These are phyloP conservation scores for Linyphia triangularis DNA, from an alignment of 2,888 invertebrate genomes.

Conservation along the genomic window DNA sequence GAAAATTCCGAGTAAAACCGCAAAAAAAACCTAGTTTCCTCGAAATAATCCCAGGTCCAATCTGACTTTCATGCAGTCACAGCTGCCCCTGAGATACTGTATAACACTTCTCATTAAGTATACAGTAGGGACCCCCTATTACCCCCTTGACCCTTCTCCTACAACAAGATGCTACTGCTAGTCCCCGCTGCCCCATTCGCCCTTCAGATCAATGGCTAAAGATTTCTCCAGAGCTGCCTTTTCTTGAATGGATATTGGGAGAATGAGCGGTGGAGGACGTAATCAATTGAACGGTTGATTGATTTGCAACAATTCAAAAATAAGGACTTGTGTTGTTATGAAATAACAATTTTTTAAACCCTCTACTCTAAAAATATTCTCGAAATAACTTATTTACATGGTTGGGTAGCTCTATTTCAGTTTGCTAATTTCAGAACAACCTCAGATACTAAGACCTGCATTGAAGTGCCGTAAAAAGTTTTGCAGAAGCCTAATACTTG, in stretches of 20 bases:
- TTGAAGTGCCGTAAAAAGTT: no score
- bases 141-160: constrained; percentile 48
- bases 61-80: constrained; percentile 66
- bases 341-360: no score
- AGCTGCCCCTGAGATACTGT: constrained; percentile 65
- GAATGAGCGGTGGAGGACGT: background rate
- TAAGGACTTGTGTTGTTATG: no score
- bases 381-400: no score
- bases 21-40: constrained; percentile 1
- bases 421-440: no score
- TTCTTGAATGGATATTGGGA: background rate
- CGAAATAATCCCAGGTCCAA: constrained; percentile 50
- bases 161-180: background rate
- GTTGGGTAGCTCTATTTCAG: no score
- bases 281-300: background rate
- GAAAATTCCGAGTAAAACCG: background rate
- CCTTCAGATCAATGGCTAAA: constrained; percentile 33
- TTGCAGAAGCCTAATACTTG: no score
- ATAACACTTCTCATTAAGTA: constrained; percentile 67
- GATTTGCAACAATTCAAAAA: background rate
- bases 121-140: constrained; percentile 69
- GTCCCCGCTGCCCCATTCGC: background rate
- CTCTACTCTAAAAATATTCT: no score
- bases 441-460: no score
- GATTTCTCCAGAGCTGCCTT: background rate